Percentiles rank a stretch among this genome's conserved stretches.
phyloP scores from a whole-genome alignment of 2,888 invertebrate species.

The Xestoiulus laeticollis region DNA sequence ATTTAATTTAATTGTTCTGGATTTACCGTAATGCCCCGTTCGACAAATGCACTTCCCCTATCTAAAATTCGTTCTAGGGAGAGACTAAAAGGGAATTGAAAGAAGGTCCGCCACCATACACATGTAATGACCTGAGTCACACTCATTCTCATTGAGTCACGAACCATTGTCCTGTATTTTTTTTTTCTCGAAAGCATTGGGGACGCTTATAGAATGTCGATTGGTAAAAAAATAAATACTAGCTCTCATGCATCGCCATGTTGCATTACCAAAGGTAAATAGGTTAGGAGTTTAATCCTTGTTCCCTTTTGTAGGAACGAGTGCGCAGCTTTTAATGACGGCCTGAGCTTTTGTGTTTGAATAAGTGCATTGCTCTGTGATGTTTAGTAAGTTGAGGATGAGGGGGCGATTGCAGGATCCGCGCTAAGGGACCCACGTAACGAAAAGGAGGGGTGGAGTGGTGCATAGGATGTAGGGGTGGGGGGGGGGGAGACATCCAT shows the following conservation, averaged over 20 bases:
- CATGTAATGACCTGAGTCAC: not conserved
- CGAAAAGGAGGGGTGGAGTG: not conserved
- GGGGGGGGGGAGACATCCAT: not conserved
- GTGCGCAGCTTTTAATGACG: slow-evolving; percentile 42
- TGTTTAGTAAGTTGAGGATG: slow-evolving; percentile 36
- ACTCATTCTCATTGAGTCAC: not conserved
- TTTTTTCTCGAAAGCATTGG: not conserved
- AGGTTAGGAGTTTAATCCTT: slow-evolving; percentile 42
- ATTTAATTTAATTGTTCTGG: slow-evolving; percentile 17
- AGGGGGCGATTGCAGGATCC: slow-evolving; percentile 17
- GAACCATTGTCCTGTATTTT: not conserved
- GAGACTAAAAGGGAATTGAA: not conserved
- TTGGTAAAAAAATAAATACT: not conserved
- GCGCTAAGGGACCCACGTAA: slow-evolving; percentile 20
- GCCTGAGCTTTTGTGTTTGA: slow-evolving; percentile 47
- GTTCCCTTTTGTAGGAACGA: slow-evolving; percentile 32
- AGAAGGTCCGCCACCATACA: not conserved
- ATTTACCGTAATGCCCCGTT: not conserved
- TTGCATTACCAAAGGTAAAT: slow-evolving; percentile 32
- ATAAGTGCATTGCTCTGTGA: slow-evolving; percentile 42
- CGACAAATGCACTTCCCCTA: not conserved
- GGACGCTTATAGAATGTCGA: not conserved
- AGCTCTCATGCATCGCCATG: slow-evolving; percentile 27
- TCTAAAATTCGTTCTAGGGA: not conserved
- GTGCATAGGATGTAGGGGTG: too few relatives aligned